phyloP scores from a whole-genome alignment of 2,113 vertebrate species.

The human region GRCh38 chr12:83804001-83804500 shows the following conservation, averaged over 20 bases:
- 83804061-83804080: background rate
- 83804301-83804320: background rate
- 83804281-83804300: constrained; percentile 17
- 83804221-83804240: background rate
- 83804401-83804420: background rate
- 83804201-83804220: background rate
- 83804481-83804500: background rate
- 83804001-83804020: background rate
- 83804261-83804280: background rate
- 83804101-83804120: background rate
- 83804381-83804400: background rate
- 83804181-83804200: background rate
- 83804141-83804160: background rate
- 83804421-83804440: background rate
- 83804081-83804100: background rate
- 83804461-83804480: background rate
- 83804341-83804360: background rate
- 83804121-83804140: background rate
- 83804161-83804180: background rate
- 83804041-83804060: background rate
- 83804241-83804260: constrained; percentile 4
- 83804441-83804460: background rate
- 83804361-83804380: background rate
- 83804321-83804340: background rate
- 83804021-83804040: background rate